Percentiles rank a stretch among this genome's conserved stretches.
Evolutionary conservation across 2,797 vertebrate genomes (phyloP).

Genomic region (Rhynchotus rufescens): DNA sequence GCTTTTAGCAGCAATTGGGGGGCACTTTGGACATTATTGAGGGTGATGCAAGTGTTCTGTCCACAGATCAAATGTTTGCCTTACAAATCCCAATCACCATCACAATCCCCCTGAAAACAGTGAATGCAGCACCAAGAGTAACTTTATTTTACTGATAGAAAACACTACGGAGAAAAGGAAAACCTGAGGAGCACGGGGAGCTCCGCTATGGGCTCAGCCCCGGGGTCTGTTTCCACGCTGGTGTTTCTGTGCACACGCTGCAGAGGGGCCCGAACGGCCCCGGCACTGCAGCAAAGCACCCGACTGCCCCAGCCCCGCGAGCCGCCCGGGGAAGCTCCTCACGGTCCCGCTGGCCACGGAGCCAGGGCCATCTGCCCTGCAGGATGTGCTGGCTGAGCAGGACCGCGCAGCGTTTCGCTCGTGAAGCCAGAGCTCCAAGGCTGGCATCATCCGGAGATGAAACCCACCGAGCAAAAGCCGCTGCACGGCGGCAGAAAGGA

Average conservation of each 20-base stretch:
- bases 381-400: not conserved
- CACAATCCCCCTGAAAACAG: too few relatives aligned
- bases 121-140: too few relatives aligned
- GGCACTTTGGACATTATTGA: not conserved
- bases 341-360: fast-evolving
- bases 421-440: not conserved
- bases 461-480: not conserved
- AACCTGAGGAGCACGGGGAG: too few relatives aligned
- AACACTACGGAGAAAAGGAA: too few relatives aligned
- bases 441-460: not conserved
- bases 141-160: too few relatives aligned
- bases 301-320: not conserved
- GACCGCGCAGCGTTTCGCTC: too few relatives aligned
- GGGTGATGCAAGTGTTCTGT: not conserved
- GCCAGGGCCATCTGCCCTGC: not conserved
- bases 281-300: not conserved
- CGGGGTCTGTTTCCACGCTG: not conserved
- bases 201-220: not conserved
- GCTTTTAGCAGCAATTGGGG: not conserved
- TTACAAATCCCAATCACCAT: not conserved
- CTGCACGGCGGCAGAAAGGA: not conserved
- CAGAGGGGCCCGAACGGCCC: not conserved
- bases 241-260: not conserved
- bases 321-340: not conserved
- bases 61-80: not conserved